Evolutionary conservation across 2,113 vertebrate species (phyloP).

Genomic region (Labeo catla): DNA sequence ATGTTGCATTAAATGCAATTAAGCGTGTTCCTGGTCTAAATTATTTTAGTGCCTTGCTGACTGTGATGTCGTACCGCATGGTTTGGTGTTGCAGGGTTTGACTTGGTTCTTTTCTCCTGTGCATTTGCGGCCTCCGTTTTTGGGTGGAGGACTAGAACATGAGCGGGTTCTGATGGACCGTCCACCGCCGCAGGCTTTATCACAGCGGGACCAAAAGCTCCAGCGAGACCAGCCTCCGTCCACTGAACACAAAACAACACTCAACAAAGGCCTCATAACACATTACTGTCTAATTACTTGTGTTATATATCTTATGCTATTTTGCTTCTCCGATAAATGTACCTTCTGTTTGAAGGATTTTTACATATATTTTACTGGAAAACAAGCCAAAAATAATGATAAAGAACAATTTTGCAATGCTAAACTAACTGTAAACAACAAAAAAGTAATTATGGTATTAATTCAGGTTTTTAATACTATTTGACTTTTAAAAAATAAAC

Average conservation of each 20-base stretch:
- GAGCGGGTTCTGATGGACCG: slow-evolving; percentile 82
- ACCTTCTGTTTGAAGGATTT: neutral
- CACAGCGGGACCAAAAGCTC: slow-evolving; percentile 89
- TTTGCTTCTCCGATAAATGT: neutral
- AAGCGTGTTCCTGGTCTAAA: neutral
- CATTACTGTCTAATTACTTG: neutral
- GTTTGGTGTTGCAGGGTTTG: slow-evolving; percentile 82
- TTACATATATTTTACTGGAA: neutral
- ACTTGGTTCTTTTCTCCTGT: slow-evolving; percentile 83
- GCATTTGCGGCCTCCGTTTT: slow-evolving; percentile 85
- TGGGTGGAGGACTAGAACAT: slow-evolving; percentile 88
- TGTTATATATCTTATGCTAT: neutral
- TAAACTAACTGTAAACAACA: neutral
- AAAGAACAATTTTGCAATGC: neutral
- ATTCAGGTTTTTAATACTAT: no score
- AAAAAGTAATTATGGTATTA: no score
- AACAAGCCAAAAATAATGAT: neutral
- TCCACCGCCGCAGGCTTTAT: slow-evolving; percentile 82
- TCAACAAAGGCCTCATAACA: neutral
- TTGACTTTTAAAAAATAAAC: no score
- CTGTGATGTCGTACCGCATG: slow-evolving; percentile 77
- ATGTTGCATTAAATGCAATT: neutral
- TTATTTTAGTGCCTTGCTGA: neutral
- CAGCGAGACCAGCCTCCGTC: slow-evolving; percentile 86
- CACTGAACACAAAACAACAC: slow-evolving; percentile 69